phyloP scores from a whole-genome alignment of 1,140 invertebrate genomes.

The Heliothis virescens region DNA sequence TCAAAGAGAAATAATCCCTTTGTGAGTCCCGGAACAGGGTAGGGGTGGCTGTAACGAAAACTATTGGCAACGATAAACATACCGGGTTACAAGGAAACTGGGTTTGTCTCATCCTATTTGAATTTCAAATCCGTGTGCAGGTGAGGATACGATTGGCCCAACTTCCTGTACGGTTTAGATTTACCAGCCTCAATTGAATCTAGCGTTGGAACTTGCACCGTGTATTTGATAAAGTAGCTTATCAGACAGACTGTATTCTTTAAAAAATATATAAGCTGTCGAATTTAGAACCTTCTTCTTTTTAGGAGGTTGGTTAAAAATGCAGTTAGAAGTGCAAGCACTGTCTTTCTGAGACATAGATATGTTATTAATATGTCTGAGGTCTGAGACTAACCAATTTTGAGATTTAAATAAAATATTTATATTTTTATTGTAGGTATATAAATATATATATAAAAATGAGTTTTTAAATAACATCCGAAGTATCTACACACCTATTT shows the following conservation, averaged over 20 bases:
- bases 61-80: conserved; percentile 72
- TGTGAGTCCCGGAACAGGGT: conserved; percentile 25
- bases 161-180: conserved; percentile 78
- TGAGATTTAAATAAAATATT: too few relatives aligned
- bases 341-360: too few relatives aligned
- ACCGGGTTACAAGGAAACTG: conserved; percentile 64
- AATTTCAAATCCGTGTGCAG: conserved; percentile 80
- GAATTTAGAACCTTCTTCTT: too few relatives aligned
- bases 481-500: too few relatives aligned
- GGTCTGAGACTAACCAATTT: too few relatives aligned
- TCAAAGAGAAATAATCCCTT: conserved; percentile 43
- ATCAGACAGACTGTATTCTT: conserved; percentile 56
- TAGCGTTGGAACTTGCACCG: conserved; percentile 61
- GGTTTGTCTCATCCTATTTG: conserved; percentile 78
- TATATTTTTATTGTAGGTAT: too few relatives aligned
- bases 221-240: conserved; percentile 64
- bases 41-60: conserved; percentile 51
- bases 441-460: too few relatives aligned
- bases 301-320: too few relatives aligned
- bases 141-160: conserved; percentile 74
- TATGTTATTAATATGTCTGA: too few relatives aligned
- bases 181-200: conserved; percentile 77
- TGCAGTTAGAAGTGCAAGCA: too few relatives aligned
- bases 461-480: too few relatives aligned
- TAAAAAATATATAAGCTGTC: not conserved